phyloP scores from a whole-genome alignment of 1,140 invertebrate genomes.

The Phymastichus coffea region DNA sequence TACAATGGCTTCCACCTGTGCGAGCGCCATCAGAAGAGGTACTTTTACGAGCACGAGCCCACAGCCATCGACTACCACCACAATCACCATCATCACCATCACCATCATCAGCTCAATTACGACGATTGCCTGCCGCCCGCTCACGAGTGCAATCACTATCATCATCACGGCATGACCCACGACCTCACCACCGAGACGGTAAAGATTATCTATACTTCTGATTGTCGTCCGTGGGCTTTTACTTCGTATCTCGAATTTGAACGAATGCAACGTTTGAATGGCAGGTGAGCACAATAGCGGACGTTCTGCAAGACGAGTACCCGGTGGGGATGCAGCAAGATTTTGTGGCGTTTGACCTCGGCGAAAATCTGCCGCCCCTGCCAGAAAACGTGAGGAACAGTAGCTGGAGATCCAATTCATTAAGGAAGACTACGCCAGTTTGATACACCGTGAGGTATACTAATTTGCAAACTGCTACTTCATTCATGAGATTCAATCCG shows the following conservation, averaged over 20 bases:
- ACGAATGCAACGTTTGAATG: too few relatives aligned
- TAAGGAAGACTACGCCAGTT: constrained; percentile 58
- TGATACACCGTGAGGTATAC: constrained; percentile 54
- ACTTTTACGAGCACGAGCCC: constrained; percentile 49
- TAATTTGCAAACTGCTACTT: too few relatives aligned
- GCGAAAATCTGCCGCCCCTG: constrained; percentile 49
- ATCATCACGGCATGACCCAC: constrained; percentile 45
- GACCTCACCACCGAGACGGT: constrained; percentile 59
- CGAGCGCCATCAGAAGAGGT: constrained; percentile 52
- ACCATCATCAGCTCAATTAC: neutral
- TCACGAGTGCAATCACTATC: constrained; percentile 3
- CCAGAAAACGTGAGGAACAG: constrained; percentile 40
- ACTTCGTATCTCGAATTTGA: too few relatives aligned
- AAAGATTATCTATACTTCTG: too few relatives aligned
- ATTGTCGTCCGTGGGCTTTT: too few relatives aligned
- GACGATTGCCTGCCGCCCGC: too few relatives aligned
- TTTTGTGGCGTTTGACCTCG: constrained; percentile 56
- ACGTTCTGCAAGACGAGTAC: constrained; percentile 55
- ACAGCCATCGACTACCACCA: constrained; percentile 19
- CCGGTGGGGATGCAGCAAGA: constrained; percentile 47
- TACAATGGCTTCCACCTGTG: constrained; percentile 35
- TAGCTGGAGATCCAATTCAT: constrained; percentile 52
- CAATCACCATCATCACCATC: constrained; percentile 10
- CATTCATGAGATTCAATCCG: neutral
- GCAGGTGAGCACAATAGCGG: constrained; percentile 59